Evolutionary conservation across 1,140 invertebrate species (phyloP).

Genomic region (Belonocnema kinseyi): DNA sequence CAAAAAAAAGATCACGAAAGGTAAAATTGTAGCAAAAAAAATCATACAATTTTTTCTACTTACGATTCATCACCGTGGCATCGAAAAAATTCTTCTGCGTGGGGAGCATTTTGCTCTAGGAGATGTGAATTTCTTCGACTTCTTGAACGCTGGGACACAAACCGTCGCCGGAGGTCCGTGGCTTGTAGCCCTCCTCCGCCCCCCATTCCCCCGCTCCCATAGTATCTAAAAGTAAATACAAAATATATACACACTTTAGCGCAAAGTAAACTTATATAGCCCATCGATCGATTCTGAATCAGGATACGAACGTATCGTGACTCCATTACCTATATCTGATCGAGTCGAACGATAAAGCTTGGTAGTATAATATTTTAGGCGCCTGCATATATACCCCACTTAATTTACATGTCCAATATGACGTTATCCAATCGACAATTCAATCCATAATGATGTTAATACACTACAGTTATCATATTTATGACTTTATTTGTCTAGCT

Average conservation of each 20-base stretch:
- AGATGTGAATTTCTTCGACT: constrained; percentile 53
- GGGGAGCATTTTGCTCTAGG: constrained; percentile 52
- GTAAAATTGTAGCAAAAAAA: too few relatives aligned
- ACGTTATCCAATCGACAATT: too few relatives aligned
- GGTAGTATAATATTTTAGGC: too few relatives aligned
- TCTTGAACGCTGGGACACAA: constrained; percentile 60
- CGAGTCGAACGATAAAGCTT: too few relatives aligned
- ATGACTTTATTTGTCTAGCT: too few relatives aligned
- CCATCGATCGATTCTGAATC: constrained; percentile 4
- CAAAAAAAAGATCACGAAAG: too few relatives aligned
- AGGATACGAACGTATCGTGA: constrained; percentile 1
- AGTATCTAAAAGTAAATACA: constrained; percentile 65
- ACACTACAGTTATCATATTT: too few relatives aligned
- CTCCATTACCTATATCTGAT: not conserved
- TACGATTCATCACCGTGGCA: constrained; percentile 20
- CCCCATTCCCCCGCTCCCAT: constrained; percentile 76
- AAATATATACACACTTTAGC: constrained; percentile 12
- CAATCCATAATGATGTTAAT: too few relatives aligned
- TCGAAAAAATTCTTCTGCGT: constrained; percentile 44
- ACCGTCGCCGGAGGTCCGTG: constrained; percentile 73
- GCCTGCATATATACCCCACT: too few relatives aligned
- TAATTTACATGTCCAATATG: too few relatives aligned
- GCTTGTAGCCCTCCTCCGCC: constrained; percentile 75
- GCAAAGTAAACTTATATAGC: not conserved
- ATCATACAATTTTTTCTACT: not conserved